Evolutionary conservation across 2,113 vertebrate species (phyloP).

Genomic region (Potamarius usumacintae): DNA sequence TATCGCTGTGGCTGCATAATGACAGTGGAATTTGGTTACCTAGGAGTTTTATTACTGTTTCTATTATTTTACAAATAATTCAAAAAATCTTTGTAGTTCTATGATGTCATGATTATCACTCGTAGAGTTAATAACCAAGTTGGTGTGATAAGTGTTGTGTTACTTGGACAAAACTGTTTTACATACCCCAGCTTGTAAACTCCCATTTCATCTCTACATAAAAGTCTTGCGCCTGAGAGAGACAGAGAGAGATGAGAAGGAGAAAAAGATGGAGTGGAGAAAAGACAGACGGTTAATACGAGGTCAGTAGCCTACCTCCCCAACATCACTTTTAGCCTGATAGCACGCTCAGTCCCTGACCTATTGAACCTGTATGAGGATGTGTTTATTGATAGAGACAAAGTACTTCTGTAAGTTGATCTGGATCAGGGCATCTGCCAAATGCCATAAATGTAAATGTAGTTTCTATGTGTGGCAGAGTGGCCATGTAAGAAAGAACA

Average conservation of each 20-base stretch:
- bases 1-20: not conserved
- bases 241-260: slow-evolving; percentile 14
- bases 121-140: not conserved
- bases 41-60: not conserved
- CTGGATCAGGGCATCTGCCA: not conserved
- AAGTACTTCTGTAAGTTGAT: not conserved
- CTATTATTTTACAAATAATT: not conserved
- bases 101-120: not conserved
- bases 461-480: slow-evolving; percentile 36
- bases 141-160: not conserved
- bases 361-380: not conserved
- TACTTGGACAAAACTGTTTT: not conserved
- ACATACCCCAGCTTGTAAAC: slow-evolving; percentile 89
- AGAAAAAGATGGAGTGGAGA: not conserved
- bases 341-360: not conserved
- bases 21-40: not conserved
- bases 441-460: not conserved
- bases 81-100: not conserved
- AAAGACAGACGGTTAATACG: slow-evolving; percentile 33
- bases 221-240: slow-evolving; percentile 84
- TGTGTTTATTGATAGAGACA: not conserved
- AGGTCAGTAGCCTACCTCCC: slow-evolving; percentile 2
- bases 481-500: not conserved
- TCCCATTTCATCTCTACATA: slow-evolving; percentile 93
- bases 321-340: not conserved